Conservation (phyloP, 2,888 invertebrate genomes). For the Drosophila rellima region DNA sequence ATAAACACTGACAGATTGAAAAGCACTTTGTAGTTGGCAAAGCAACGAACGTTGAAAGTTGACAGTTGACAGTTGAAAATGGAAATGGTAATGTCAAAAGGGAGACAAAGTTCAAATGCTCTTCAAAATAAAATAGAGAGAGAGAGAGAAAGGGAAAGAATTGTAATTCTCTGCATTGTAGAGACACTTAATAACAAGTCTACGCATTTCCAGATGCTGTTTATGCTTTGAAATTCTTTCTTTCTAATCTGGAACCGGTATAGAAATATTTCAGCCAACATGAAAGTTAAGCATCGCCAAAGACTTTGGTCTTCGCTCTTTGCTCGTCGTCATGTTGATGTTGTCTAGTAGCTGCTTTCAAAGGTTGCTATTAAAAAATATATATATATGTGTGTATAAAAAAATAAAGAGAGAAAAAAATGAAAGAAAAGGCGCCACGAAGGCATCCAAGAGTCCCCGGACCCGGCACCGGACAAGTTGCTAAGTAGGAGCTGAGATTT, state of each 20-base stretch:
- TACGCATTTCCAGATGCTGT: slow-evolving; percentile 58
- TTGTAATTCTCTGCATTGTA: slow-evolving; percentile 4
- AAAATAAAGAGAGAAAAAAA: slow-evolving; percentile 19
- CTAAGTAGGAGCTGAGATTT: slow-evolving; percentile 63
- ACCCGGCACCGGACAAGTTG: slow-evolving; percentile 59
- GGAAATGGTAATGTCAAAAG: slow-evolving; percentile 35
- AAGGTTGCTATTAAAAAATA: slow-evolving; percentile 52
- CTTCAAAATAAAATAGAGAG: slow-evolving; percentile 26
- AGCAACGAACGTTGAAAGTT: slow-evolving; percentile 30
- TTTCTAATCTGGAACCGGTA: slow-evolving; percentile 81
- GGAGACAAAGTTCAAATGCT: slow-evolving; percentile 58
- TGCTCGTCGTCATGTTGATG: slow-evolving; percentile 31
- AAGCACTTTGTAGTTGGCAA: slow-evolving; percentile 35
- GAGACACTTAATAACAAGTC: slow-evolving; percentile 13
- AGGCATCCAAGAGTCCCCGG: slow-evolving; percentile 64
- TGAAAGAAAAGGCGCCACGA: slow-evolving; percentile 73
- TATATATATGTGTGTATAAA: background rate
- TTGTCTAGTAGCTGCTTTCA: slow-evolving; percentile 62
- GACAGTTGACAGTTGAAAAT: slow-evolving; percentile 37
- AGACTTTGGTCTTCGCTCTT: slow-evolving; percentile 22
- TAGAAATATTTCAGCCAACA: slow-evolving; percentile 75
- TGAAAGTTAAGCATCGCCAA: slow-evolving; percentile 71
- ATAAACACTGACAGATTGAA: slow-evolving; percentile 69
- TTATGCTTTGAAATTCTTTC: slow-evolving; percentile 76
- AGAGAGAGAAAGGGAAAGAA: background rate